These are phyloP conservation scores for Bombus difficillimus DNA, from an alignment of 1,140 invertebrate genomes.

Conservation along the genomic window DNA sequence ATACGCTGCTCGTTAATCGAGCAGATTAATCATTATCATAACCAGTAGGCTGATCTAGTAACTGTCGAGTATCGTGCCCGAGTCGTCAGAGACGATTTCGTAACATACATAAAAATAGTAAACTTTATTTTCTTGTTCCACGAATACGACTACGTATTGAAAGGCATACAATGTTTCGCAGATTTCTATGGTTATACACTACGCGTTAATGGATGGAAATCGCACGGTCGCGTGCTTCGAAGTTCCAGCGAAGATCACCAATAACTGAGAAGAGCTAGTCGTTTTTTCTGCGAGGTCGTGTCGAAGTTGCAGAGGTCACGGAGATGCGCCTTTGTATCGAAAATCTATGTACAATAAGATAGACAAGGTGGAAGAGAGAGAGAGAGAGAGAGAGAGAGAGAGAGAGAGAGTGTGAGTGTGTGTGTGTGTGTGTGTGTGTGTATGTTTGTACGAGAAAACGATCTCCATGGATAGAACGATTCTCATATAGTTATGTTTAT, in stretches of 20 bases:
- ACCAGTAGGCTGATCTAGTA: not conserved
- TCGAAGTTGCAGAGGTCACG: not conserved
- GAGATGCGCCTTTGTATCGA: not conserved
- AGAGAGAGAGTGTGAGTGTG: no score
- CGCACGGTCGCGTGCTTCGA: constrained; percentile 85
- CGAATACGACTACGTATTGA: not conserved
- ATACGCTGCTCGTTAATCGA: not conserved
- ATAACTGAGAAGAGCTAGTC: constrained; percentile 7
- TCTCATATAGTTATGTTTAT: not conserved
- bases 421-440: no score
- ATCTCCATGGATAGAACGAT: not conserved
- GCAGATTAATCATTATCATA: constrained; percentile 26
- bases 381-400: not conserved
- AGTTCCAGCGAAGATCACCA: constrained; percentile 85
- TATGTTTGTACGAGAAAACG: not conserved
- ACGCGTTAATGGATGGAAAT: constrained; percentile 83
- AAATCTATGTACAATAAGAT: not conserved
- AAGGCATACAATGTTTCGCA: constrained; percentile 62
- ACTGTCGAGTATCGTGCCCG: not conserved
- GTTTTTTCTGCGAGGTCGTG: not conserved
- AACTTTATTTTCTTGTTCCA: no score
- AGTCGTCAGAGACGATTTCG: not conserved
- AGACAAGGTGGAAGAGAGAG: not conserved
- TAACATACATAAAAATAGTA: not conserved
- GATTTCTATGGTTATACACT: constrained; percentile 85